A percentile compares a stretch with the other conserved stretches of the same genome.
phyloP scores from a whole-genome alignment of 2,113 vertebrate species.

The Gobius niger region DNA sequence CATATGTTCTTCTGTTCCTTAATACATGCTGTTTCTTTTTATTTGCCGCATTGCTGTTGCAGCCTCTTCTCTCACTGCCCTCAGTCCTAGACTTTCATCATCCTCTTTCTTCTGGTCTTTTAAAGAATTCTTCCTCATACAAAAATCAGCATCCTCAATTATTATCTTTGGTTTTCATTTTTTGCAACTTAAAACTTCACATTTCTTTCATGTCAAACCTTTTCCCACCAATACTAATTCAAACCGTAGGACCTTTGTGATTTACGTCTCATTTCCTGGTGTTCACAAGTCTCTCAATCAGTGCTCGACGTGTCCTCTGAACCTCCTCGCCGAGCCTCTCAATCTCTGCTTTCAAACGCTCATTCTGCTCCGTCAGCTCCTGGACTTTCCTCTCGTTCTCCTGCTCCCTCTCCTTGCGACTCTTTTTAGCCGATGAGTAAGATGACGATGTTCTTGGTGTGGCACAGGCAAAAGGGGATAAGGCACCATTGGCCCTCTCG shows the following conservation, averaged over 20 bases:
- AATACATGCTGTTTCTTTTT: slow-evolving; percentile 62
- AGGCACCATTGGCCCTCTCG: slow-evolving; percentile 56
- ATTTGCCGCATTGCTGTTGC: slow-evolving; percentile 69
- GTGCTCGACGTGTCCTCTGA: slow-evolving; percentile 81
- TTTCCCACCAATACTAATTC: slow-evolving; percentile 50
- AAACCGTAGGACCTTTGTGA: slow-evolving; percentile 39
- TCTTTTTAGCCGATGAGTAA: slow-evolving; percentile 79
- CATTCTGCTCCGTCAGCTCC: slow-evolving; percentile 86
- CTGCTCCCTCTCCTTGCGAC: slow-evolving; percentile 83
- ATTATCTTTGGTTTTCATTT: slow-evolving; percentile 66
- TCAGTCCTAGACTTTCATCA: slow-evolving; percentile 62
- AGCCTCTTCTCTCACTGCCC: slow-evolving; percentile 48
- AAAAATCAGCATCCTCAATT: slow-evolving; percentile 34
- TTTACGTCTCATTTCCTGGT: slow-evolving; percentile 71
- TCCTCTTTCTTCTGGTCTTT: slow-evolving; percentile 53
- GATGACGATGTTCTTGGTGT: slow-evolving; percentile 54
- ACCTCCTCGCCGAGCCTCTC: slow-evolving; percentile 85
- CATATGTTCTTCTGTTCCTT: slow-evolving; percentile 39
- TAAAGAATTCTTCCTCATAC: slow-evolving; percentile 23
- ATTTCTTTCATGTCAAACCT: slow-evolving; percentile 36
- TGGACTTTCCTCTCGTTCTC: slow-evolving; percentile 85
- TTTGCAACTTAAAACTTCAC: slow-evolving; percentile 46
- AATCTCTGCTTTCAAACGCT: slow-evolving; percentile 85
- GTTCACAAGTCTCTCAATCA: slow-evolving; percentile 90
- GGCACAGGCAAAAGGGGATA: slow-evolving; percentile 61